A percentile compares a stretch with the other conserved stretches of the same genome.
Conservation (phyloP, 2,113 vertebrate genomes). For the Apaloderma vittatum region DNA sequence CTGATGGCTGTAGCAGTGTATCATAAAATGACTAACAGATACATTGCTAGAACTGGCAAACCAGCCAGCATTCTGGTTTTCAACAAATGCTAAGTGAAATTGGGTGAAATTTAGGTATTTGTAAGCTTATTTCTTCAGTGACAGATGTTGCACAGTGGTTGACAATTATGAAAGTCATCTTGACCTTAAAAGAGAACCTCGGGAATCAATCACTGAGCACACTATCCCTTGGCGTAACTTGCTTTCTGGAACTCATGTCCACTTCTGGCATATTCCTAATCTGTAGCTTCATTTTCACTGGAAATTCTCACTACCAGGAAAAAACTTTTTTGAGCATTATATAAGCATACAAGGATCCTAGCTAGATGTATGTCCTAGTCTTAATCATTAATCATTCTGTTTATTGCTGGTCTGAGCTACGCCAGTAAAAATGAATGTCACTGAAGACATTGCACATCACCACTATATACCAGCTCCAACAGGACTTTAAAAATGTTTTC, state of each 20-base stretch:
- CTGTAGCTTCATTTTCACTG: background rate
- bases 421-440: background rate
- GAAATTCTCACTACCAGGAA: background rate
- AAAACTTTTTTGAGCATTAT: background rate
- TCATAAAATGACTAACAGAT: background rate
- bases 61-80: background rate
- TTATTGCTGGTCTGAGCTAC: background rate
- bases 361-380: background rate
- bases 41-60: background rate
- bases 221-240: background rate
- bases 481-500: conserved; percentile 6
- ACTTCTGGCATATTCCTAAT: background rate
- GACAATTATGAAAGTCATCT: background rate
- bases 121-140: background rate
- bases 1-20: background rate
- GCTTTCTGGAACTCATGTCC: background rate
- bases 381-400: background rate
- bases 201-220: background rate
- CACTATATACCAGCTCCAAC: background rate
- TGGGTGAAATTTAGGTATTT: background rate
- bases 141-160: background rate
- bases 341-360: background rate
- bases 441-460: background rate
- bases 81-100: background rate
- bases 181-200: background rate